phyloP scores from a whole-genome alignment of 1,140 invertebrate species.

The Protaetia brevitarsis region DNA sequence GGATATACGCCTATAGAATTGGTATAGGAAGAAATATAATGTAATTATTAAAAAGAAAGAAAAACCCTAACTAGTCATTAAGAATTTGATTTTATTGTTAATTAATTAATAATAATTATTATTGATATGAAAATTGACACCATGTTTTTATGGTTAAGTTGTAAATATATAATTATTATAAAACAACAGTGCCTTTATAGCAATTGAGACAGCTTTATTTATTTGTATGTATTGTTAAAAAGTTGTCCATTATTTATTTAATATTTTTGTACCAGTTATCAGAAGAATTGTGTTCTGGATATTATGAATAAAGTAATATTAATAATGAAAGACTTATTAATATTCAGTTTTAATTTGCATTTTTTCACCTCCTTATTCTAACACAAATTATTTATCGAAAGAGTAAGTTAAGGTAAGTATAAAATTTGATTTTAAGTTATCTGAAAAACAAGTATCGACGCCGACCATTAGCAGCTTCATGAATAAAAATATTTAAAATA shows the following conservation, averaged over 20 bases:
- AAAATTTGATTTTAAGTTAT: no score
- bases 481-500: no score
- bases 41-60: neutral
- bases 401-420: no score
- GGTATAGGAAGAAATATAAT: constrained; percentile 3
- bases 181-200: constrained; percentile 35
- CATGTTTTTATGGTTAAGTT: constrained; percentile 30
- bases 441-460: no score
- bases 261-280: constrained; percentile 33
- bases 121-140: constrained; percentile 17
- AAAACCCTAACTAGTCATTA: constrained; percentile 17
- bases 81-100: constrained; percentile 23
- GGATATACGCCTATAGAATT: neutral
- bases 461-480: no score
- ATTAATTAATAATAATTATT: constrained; percentile 14
- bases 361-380: no score
- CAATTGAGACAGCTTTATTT: constrained; percentile 34
- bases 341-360: no score
- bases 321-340: neutral
- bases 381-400: no score
- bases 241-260: constrained; percentile 35
- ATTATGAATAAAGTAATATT: constrained; percentile 22
- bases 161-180: constrained; percentile 26
- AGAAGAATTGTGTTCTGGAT: constrained; percentile 25
- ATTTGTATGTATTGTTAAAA: constrained; percentile 30